Base-by-base conservation (phyloP, 2,797 vertebrate species). In the Acrocephalus scirpaceus region DNA sequence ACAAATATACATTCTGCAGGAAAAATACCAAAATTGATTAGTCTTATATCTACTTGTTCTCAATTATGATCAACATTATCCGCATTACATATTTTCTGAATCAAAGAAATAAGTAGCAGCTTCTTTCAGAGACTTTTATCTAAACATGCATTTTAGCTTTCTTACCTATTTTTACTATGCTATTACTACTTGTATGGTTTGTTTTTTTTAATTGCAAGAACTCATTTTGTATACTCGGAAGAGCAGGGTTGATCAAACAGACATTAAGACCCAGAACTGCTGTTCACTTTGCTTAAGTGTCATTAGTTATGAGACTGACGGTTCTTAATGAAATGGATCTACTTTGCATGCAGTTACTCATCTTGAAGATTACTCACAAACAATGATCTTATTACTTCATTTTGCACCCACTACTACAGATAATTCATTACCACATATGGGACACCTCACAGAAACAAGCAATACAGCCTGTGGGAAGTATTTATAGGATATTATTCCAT, bases 271-370 rank as follows among this genome's bases (percentile, higher is more conserved):
- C 30, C 14, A 25, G 32, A 82, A 64, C 29, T 66, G 30, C 77
- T 61, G 17, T 15, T 79, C 51, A 26, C 11, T 79, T 79, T 76
- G 30, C 60, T 95, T 66, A 36, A 40, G 20, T 19, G 14, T 14
- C 7, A 0, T 66, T 42, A 64, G 13, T 44, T 44, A 75, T 2
- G 3, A 87, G 69, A 21, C 23, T 57, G 76, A 88, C 19, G 3
- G 71, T 48, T 78, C 75, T 66, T 78, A 88, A 84, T 78, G 75
- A 91, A 90, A 90, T 47, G 57, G 27, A 88, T 84, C 85, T 82
- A 53, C 79, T 72, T 77, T 40, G 16, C 3, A 0, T 74, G 77
- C 54, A 67, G 44, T 88, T 93, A 88, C 60, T 84, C 74, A 76
- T 60, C 42, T 45, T 60, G 16, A 75, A 42, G 34, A 88, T 77